A percentile compares a stretch with the other conserved stretches of the same genome.
phyloP scores from a whole-genome alignment of 1,140 invertebrate species.

The Nasonia giraulti region DNA sequence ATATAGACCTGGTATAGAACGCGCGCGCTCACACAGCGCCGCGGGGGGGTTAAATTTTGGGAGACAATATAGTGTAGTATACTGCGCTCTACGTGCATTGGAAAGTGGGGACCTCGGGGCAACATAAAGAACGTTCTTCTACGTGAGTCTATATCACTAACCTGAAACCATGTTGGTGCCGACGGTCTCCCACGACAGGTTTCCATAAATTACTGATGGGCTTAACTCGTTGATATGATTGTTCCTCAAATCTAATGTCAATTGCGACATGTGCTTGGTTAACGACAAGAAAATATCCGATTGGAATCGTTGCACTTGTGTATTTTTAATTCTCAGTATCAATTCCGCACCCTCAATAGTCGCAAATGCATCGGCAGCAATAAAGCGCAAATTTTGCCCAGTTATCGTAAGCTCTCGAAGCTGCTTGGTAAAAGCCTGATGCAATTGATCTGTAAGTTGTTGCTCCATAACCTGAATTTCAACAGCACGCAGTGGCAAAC shows the following conservation, averaged over 20 bases:
- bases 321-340: conserved; percentile 83
- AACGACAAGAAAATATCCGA: conserved; percentile 85
- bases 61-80: no score
- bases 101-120: no score
- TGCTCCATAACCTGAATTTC: conserved; percentile 83
- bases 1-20: no score
- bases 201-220: conserved; percentile 89
- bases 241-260: conserved; percentile 87
- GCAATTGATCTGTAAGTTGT: conserved; percentile 81
- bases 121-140: no score
- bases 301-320: conserved; percentile 84
- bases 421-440: conserved; percentile 83
- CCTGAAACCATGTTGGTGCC: conserved; percentile 87
- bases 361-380: conserved; percentile 82
- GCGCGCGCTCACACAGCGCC: no score
- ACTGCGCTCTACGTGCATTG: no score
- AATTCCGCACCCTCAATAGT: conserved; percentile 81
- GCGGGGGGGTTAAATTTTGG: no score
- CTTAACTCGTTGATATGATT: conserved; percentile 87
- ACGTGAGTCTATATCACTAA: conserved; percentile 62
- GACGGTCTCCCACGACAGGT: conserved; percentile 88
- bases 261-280: conserved; percentile 82
- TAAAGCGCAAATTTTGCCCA: conserved; percentile 80
- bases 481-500: conserved; percentile 78
- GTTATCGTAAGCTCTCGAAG: conserved; percentile 87